Base-by-base conservation (phyloP, 2,113 vertebrate genomes). In the Tonatia bakeri region DNA sequence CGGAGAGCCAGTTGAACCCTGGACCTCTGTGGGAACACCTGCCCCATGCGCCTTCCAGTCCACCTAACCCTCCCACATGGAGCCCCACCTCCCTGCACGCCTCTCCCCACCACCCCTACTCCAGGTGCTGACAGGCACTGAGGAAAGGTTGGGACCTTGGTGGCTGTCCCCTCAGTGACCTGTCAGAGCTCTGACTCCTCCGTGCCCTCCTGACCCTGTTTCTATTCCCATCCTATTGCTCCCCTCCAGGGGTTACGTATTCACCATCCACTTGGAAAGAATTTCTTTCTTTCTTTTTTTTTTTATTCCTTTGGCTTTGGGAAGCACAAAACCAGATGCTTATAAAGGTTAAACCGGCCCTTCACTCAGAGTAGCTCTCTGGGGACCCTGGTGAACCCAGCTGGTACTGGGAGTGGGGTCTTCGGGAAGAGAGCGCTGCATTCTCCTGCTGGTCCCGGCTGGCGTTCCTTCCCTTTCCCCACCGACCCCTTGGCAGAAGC, bases 311-410 rank as follows among this genome's bases (percentile, higher is more conserved):
- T 33, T 43, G 36, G 70, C 89, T 96, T 67, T 70, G 91, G 38
- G 9, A 96, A 97, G 88, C 89, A 97, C 89, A 97, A 97, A 97
- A 97, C 91, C 97, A 98, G 96, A 97, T 98, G 96, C 85, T 96
- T 38, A 22, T 47, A 96, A 97, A 96, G 85, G 88, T 69, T 95
- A 91, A 94, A 47, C 69, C 4, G 1, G 81, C 94, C 88, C 82
- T 81, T 64, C 14, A 75, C 90, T 56, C 61, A 14, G 77, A 83
- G 75, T 8, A 52, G 45, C 72, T 84, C 82, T 82, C 94, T 31
- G 47, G 64, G 56, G 86, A 84, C 73, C 36, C 31, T 2, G 4
- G 9, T 15, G 38, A 80, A 22, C 33, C 82, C 83, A 93, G 81
- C 94, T 92, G 85, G 81, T 40, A 4, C n/a, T 22, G 52, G 45